A percentile compares a stretch with the other conserved stretches of the same genome.
Evolutionary conservation across 2,797 vertebrate species (phyloP).

Genomic region (Perodicticus potto): DNA sequence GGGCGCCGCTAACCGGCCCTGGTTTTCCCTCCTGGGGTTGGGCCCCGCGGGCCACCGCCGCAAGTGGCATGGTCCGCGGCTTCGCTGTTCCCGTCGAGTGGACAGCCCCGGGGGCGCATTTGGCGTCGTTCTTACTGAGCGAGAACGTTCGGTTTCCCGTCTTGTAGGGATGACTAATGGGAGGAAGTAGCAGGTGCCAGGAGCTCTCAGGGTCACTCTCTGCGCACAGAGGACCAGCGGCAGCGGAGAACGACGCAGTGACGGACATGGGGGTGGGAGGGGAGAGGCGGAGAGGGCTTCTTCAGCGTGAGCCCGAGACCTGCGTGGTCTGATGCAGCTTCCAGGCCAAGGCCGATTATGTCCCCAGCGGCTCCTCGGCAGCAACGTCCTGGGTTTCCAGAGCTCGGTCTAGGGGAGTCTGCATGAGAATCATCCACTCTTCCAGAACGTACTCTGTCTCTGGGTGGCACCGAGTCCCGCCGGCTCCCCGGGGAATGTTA

Average conservation of each 20-base stretch:
- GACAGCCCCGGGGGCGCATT: neutral
- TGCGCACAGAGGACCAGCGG: neutral
- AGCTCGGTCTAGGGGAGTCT: neutral
- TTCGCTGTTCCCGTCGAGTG: accelerated
- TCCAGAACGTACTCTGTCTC: neutral
- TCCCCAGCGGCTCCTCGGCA: neutral
- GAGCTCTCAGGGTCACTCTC: neutral
- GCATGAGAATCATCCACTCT: neutral
- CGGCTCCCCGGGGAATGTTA: constrained; percentile 51
- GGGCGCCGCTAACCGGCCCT: neutral
- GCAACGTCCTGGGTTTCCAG: neutral
- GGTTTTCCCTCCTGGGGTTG: neutral
- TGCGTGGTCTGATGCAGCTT: neutral
- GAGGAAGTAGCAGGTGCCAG: neutral
- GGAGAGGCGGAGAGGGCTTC: neutral
- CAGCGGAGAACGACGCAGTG: neutral
- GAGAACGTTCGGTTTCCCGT: neutral
- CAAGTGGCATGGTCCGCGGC: neutral
- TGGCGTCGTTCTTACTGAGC: neutral
- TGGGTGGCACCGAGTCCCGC: neutral
- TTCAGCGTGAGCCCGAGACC: neutral
- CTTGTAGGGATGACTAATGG: neutral
- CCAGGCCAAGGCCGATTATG: neutral
- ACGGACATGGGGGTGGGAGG: neutral
- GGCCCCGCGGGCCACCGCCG: neutral